Base-by-base conservation (phyloP, 2,113 vertebrate genomes). In the Corapipo altera region DNA sequence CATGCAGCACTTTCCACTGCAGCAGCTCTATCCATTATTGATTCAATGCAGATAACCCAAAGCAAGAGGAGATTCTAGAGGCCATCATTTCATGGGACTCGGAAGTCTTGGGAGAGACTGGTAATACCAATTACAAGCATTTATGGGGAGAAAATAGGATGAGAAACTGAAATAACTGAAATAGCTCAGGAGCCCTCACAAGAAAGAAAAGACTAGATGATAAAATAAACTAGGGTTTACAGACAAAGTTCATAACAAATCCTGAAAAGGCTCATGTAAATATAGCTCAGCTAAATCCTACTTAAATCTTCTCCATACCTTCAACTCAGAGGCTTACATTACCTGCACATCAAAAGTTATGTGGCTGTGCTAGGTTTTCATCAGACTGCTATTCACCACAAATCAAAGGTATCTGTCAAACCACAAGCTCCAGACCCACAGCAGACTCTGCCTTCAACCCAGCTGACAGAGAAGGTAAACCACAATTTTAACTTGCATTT, bases 271-370 rank as follows among this genome's bases (percentile, higher is more conserved):
- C 8, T 80, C 2, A 1, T 6, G 8, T 26, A 71, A 83, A 76
- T 23, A 58, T 1, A 83, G 55, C 71, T 74, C 51, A 88, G 59
- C 22, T 74, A 92, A 93, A 74, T 51, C 48, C 83, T 72, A 32
- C 52, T 77, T n/a, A 89, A 11, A 35, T 6, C 4, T 44, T 62
- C 41, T 90, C 46, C 26, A 27, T 5, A 43, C 11, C 33, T 85
- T 76, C 26, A 65, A 19, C 32, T 84, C 13, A 0, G 43, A 59
- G 51, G 15, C 15, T 91, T 84, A 81, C 32, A 27, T 46, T 66
- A 28, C 19, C 46, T 14, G 11, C 0, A 0, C 28, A 87, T 75
- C 65, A 61, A 74, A 69, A 41, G 33, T 65, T 39, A 27, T 0
- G 5, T 11, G 27, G 14, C 17, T 65, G 27, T 41, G 7, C 32